Conservation (phyloP, 1,140 invertebrate species). For the Eriosoma lanigerum region DNA sequence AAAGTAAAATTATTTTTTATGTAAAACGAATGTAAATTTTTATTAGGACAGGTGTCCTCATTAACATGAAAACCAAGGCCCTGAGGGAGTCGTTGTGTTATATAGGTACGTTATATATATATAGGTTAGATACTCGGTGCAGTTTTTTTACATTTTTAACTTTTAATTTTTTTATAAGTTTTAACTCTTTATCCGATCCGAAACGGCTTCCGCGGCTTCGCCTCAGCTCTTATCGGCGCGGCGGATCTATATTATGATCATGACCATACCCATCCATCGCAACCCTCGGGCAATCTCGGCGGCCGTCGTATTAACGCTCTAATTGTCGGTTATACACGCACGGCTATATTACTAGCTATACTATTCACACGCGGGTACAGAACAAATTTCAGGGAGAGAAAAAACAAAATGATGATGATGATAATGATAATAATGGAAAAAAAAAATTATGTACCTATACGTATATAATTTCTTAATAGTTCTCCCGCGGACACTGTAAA, state of each 20-base stretch:
- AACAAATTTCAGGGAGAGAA: slow-evolving; percentile 22
- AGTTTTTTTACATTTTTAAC: not conserved
- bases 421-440: not conserved
- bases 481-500: slow-evolving; percentile 10
- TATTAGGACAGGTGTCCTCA: slow-evolving; percentile 49
- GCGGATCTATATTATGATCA: not conserved
- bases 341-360: not conserved
- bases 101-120: not conserved
- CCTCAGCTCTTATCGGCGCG: slow-evolving; percentile 20
- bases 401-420: not conserved
- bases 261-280: not conserved
- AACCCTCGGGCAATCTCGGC: slow-evolving; percentile 48
- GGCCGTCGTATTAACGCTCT: slow-evolving; percentile 28
- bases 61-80: slow-evolving; percentile 24
- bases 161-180: too few species aligned
- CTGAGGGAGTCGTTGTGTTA: slow-evolving; percentile 26
- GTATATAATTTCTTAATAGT: slow-evolving; percentile 20
- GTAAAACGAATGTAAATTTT: slow-evolving; percentile 48
- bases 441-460: not conserved
- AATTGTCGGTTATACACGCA: slow-evolving; percentile 25
- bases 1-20: not conserved
- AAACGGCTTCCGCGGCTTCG: slow-evolving; percentile 45
- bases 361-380: not conserved
- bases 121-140: not conserved
- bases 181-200: not conserved